phyloP scores from a whole-genome alignment of 1,140 invertebrate species.

The Andrena cerasifolii region DNA sequence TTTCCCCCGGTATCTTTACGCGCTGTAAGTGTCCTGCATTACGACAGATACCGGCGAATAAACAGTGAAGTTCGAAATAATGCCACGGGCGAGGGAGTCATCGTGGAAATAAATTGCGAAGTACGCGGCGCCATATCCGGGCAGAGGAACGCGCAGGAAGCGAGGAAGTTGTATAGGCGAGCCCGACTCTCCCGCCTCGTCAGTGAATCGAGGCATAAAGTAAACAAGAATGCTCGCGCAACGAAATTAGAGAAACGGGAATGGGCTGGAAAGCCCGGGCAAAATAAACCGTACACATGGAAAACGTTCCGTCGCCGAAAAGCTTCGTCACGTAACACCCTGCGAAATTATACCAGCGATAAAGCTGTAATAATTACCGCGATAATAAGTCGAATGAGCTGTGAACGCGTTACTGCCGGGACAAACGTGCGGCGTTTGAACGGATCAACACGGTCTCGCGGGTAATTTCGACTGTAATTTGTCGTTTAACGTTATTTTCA shows the following conservation, averaged over 20 bases:
- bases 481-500: background rate
- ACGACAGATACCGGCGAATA: background rate
- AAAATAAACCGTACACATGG: constrained; percentile 24
- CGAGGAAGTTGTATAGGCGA: constrained; percentile 20
- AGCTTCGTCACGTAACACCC: no score
- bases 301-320: background rate
- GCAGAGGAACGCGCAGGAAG: constrained; percentile 9
- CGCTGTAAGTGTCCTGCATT: background rate
- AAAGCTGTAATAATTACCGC: constrained; percentile 35
- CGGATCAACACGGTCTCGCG: background rate
- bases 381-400: constrained; percentile 50
- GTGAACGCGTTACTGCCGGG: constrained; percentile 21
- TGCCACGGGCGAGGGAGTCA: background rate
- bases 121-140: constrained; percentile 26
- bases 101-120: constrained; percentile 25
- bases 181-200: background rate
- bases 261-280: background rate
- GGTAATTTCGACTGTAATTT: constrained; percentile 28
- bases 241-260: constrained; percentile 40
- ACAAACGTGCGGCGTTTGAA: background rate
- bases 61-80: constrained; percentile 15
- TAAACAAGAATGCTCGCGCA: constrained; percentile 41
- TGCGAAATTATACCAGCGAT: constrained; percentile 13
- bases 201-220: constrained; percentile 34
- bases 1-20: no score